Conservation (phyloP, 2,888 invertebrate genomes). For the Lasioglossum calceatum region DNA sequence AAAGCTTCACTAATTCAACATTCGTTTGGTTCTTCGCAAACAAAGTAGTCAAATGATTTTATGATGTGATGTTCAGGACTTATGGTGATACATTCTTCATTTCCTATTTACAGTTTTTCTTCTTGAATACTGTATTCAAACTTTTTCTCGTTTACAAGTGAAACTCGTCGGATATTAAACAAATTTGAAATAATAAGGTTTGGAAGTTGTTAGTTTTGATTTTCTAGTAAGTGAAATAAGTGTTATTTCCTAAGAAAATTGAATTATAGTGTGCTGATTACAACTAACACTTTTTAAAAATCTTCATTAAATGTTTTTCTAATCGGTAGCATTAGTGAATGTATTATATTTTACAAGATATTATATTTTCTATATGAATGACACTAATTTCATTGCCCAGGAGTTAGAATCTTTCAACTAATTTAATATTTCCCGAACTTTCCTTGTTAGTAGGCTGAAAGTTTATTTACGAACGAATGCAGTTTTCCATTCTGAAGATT, state of each 20-base stretch:
- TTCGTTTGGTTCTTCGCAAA: not conserved
- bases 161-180: not conserved
- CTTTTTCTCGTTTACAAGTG: not conserved
- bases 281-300: not conserved
- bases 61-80: not conserved
- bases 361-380: not conserved
- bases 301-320: too few species aligned
- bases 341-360: not conserved
- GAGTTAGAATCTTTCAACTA: not conserved
- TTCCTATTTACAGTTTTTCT: slow-evolving; percentile 13
- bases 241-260: not conserved
- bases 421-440: not conserved
- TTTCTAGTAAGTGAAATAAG: not conserved
- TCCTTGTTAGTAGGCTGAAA: not conserved
- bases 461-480: not conserved
- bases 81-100: slow-evolving; percentile 11
- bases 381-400: not conserved
- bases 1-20: slow-evolving; percentile 17
- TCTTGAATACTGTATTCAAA: not conserved
- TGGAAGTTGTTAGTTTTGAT: not conserved
- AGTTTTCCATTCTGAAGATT: not conserved
- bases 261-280: too few species aligned
- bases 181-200: not conserved
- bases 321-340: not conserved
- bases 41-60: not conserved